Base-by-base conservation (phyloP, 2,888 invertebrate genomes). In the Drosophila hamatofila region DNA sequence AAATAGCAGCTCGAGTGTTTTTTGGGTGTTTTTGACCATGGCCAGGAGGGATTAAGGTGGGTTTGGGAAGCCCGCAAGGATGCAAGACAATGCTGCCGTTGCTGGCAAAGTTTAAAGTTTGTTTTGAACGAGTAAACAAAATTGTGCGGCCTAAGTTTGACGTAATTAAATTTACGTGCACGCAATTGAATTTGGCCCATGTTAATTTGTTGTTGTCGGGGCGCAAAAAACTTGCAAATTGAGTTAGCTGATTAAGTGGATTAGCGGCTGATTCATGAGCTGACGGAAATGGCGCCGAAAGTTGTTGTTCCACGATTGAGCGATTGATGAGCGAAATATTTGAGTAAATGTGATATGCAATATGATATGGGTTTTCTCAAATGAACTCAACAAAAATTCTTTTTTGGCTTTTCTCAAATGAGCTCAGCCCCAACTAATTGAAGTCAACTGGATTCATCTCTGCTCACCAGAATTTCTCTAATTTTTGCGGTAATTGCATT, bases 101-200 rank as follows among this genome's bases (percentile, higher is more conserved):
- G 57, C 63, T 30, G 67, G 62, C 56, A 78, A 84, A 49, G 30
- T 70, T 87, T 88, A 88, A 88, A 87, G 86, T 89, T 87, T 88
- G 86, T 87, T 87, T 66, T 81, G 88, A 83, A 72, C 85, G 76
- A 88, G 88, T 87, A 87, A 87, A 87, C 86, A 87, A 88, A 88
- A 85, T 86, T 88, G 89, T 80, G 67, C 54, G 78, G 71, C 55
- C 67, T 69, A 81, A 84, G 84, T 77, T 88, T 75, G 75, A 79
- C 66, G 72, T 84, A 84, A 84, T 84, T 88, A 71, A 84, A 86
- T 84, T 86, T 87, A 80, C 80, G 54, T 71, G 87, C 83, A 77
- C 79, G 80, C 77, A 78, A 78, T 78, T 79, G 44, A 75, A 71
- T 71, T 64, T 37, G 7, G 39, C 7, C 44, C 62, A 54, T 49